Conservation (phyloP, 2,888 invertebrate species). For the Epiblema foenella region DNA sequence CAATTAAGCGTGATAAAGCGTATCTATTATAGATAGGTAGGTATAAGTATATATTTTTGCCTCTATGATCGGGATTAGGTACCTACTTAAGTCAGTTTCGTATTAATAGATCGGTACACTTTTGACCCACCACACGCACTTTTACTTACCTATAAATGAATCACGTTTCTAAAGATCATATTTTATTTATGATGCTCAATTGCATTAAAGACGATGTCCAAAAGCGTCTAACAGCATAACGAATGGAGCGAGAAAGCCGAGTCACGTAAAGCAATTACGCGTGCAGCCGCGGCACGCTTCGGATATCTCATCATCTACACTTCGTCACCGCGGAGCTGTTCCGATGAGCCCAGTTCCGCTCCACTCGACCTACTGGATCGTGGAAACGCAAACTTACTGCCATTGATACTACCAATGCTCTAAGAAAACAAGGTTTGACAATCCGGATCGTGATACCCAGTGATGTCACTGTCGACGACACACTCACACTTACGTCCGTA, state of each 20-base stretch:
- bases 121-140: slow-evolving; percentile 6
- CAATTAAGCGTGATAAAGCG: no score
- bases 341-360: slow-evolving; percentile 42
- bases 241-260: slow-evolving; percentile 53
- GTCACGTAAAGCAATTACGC: slow-evolving; percentile 64
- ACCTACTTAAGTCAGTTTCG: no score
- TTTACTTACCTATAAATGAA: slow-evolving; percentile 9
- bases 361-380: slow-evolving; percentile 1
- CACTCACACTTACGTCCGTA: no score
- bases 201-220: slow-evolving; percentile 34
- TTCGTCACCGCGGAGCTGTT: slow-evolving; percentile 42
- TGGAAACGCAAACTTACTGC: no score
- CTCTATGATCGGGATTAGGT: not conserved
- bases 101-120: not conserved
- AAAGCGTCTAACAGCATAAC: slow-evolving; percentile 36
- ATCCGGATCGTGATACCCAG: no score
- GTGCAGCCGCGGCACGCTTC: slow-evolving; percentile 50
- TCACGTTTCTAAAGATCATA: slow-evolving; percentile 28
- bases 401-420: no score
- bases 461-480: no score
- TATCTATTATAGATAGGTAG: no score
- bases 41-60: not conserved
- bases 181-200: slow-evolving; percentile 36
- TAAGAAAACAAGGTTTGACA: no score
- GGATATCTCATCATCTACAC: slow-evolving; percentile 54